phyloP scores from a whole-genome alignment of 2,797 vertebrate species.

The Philypnodon macrostomus region DNA sequence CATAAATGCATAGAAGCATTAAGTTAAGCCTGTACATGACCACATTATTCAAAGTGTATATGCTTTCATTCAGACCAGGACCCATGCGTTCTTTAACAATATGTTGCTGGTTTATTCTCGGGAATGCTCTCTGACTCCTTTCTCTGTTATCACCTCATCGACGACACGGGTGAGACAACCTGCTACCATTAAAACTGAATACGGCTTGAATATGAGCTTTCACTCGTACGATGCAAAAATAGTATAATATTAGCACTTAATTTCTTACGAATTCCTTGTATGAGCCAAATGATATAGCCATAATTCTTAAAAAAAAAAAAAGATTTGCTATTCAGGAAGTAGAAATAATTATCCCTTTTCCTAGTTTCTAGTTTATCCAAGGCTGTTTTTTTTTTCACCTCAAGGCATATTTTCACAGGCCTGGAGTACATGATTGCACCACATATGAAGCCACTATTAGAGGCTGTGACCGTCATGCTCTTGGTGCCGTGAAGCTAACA shows the following conservation, averaged over 20 bases:
- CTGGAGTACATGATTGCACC: background rate
- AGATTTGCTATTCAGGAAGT: background rate
- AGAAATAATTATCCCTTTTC: background rate
- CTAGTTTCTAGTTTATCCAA: constrained; percentile 3
- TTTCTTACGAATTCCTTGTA: background rate
- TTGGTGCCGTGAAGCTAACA: background rate
- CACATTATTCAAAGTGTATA: constrained; percentile 5
- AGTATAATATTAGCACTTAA: too few species aligned
- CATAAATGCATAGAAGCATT: constrained; percentile 33
- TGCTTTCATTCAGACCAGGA: background rate
- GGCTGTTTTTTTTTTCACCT: background rate
- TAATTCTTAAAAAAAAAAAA: too few species aligned
- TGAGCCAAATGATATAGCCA: background rate
- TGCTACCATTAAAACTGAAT: constrained; percentile 10
- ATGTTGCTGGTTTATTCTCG: constrained; percentile 22
- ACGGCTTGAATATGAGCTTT: background rate
- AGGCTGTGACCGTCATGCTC: background rate
- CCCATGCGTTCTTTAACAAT: constrained; percentile 2
- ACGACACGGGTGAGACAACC: constrained; percentile 3
- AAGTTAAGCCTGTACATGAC: constrained; percentile 8
- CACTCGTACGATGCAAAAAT: background rate
- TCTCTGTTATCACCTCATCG: constrained; percentile 18
- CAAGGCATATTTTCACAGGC: background rate
- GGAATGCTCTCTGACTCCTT: constrained; percentile 14
- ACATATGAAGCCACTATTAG: background rate